Evolutionary conservation across 2,888 invertebrate genomes (phyloP), one percentile per base, ranked within the genome.

Genomic region (Agelastica alni): DNA sequence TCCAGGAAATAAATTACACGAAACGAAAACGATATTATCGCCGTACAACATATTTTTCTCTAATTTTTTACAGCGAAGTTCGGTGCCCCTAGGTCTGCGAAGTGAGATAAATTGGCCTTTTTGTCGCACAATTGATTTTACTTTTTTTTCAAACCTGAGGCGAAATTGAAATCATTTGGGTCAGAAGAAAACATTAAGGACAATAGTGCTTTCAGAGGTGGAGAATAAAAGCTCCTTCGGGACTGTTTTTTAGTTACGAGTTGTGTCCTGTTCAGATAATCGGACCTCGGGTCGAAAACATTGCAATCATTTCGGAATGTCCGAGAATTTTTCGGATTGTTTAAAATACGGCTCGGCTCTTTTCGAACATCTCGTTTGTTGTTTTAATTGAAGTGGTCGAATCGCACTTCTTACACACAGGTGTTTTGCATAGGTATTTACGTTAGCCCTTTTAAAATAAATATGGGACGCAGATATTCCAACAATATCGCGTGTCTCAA

Each of bases 61-160:
- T 55, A 55, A 42, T 51, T 55, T 55, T 55, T 55, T 34, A 16
- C 36, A 14, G 17, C 17, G 32, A 34, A 51, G 34, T 53, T 45
- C 41, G 51, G 43, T 32, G 47, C 22, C 45, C 41, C 20, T 30
- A 54, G 41, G 55, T 51, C 46, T 46, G 41, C 41, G 41, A 55
- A 55, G 55, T 55, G 55, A 55, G 55, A 55, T 55, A 49, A 55
- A 55, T 55, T 26, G 55, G 30, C 34, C 41, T 55, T 54, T 55
- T 55, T 51, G 51, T 46, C 39, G 28, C 51, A 44, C 51, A 51
- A 55, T 55, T 55, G 55, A 55, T 55, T 55, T 41, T 42, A 34
- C 46, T 55, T 51, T 49, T 47, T 48, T 44, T 53, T 43, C 30
- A 46, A 41, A 55, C 49, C 55, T 46, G 37, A 18, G 43, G 34